Base-by-base conservation (phyloP, 2,888 invertebrate genomes). In the Strigamia maritima region DNA sequence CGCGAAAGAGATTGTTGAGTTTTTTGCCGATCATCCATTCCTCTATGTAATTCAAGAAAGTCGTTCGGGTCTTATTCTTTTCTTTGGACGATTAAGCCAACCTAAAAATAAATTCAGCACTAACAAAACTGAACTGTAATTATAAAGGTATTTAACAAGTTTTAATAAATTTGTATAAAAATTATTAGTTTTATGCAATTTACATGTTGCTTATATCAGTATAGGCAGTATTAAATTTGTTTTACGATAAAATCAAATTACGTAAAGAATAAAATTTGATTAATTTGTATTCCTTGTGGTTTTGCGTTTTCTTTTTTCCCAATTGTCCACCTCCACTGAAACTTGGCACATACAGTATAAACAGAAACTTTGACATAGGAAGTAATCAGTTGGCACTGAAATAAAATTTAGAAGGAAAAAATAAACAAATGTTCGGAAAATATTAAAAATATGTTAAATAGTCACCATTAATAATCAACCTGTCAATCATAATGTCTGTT, bases 401-500 rank as follows among this genome's bases (percentile, higher is more conserved):
- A 24, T 26, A 83, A 79, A 35, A 81, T 81, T 81, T 85, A 1
- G 85, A 83, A 83, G 85, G 87, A 87, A 82, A 79, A 85, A 84
- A 82, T 81, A 79, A 81, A 83, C 80, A 70, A 54, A 76, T 74
- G 74, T 24, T 65, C 76, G 70, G 78, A 60, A 60, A 60, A 8
- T 28, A n/a, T 28, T 65, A 40, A 12, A 7, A n/a, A n/a, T n/a
- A 14, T 74, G 26, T 75, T 12, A 75, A 16, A 44, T 35, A 82
- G 83, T 83, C 87, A 89, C 90, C 89, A 82, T 86, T 83, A 40
- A 89, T 83, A 24, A 86, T 76, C 79, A 93, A 87, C 83, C 90
- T 88, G 49, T 88, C 86, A 83, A 92, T 87, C 84, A 92, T 93
- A 82, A 92, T 88, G 84, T 92, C 88, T 7, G 94, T 95, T 80